phyloP scores from a whole-genome alignment of 2,797 vertebrate genomes.

The Mus caroli region DNA sequence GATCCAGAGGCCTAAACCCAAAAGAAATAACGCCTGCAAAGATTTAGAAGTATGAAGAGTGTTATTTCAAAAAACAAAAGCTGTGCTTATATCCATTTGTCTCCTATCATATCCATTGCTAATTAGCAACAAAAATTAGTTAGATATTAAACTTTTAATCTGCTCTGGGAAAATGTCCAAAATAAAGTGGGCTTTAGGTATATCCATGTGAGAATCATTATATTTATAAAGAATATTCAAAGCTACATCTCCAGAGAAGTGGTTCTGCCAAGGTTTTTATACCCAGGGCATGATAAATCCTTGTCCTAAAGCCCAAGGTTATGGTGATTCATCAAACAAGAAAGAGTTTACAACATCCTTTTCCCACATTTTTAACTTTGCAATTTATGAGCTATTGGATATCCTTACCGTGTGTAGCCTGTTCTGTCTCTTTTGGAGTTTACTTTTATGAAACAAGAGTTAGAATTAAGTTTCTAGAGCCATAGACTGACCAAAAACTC shows the following conservation, averaged over 20 bases:
- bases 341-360: background rate
- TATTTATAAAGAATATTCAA: slow-evolving; percentile 42
- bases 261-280: background rate
- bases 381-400: slow-evolving; percentile 45
- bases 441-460: slow-evolving; percentile 20
- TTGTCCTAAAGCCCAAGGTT: slow-evolving; percentile 18
- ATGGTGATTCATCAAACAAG: slow-evolving; percentile 2
- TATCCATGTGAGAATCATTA: background rate
- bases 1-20: background rate
- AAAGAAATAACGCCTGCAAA: background rate
- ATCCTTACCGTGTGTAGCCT: slow-evolving; percentile 10
- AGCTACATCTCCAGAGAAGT: background rate
- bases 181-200: background rate
- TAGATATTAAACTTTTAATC: slow-evolving; percentile 14
- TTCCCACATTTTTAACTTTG: slow-evolving; percentile 51
- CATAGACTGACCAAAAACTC: background rate
- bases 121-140: slow-evolving; percentile 48
- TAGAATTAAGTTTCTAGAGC: background rate
- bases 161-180: background rate
- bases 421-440: background rate
- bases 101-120: background rate
- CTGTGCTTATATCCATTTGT: background rate
- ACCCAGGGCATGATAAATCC: slow-evolving; percentile 8
- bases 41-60: background rate
- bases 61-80: background rate